Percentiles rank a stretch among this genome's conserved stretches.
phyloP scores from a whole-genome alignment of 2,113 vertebrate genomes.

The Haplotaxodon microlepis region DNA sequence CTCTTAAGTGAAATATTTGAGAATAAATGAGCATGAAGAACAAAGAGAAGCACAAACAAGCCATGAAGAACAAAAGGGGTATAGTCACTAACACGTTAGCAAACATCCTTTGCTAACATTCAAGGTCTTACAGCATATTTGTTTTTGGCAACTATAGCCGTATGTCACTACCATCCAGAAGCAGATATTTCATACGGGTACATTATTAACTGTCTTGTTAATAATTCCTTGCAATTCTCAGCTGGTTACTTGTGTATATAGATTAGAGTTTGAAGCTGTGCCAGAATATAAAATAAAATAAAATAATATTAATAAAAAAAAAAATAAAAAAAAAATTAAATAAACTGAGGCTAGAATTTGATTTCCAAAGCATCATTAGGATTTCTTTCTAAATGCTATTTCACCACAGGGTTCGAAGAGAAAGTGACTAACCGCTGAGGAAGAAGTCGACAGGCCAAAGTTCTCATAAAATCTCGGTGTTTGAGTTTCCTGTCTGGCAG shows the following conservation, averaged over 20 bases:
- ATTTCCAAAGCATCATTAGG: neutral
- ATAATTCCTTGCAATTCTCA: neutral
- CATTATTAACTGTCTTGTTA: neutral
- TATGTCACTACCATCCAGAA: neutral
- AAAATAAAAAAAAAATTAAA: too few species aligned
- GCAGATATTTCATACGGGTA: neutral
- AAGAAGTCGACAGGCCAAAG: neutral
- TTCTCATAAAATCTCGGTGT: neutral
- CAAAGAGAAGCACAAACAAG: neutral
- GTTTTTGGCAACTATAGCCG: neutral
- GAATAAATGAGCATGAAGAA: neutral
- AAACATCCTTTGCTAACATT: neutral
- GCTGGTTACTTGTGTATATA: neutral
- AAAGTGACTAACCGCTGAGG: neutral
- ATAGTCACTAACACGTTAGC: neutral
- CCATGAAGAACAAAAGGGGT: neutral
- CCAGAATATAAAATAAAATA: neutral
- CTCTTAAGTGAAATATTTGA: neutral
- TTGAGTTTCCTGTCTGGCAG: slow-evolving; percentile 12
- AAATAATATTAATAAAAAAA: too few species aligned
- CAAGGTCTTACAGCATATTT: neutral
- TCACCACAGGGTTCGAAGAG: neutral
- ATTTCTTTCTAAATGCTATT: neutral
- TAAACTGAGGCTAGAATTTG: neutral
- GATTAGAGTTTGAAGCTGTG: neutral